Base-by-base conservation (phyloP, 2,797 vertebrate genomes). In the Nothura maculosa region DNA sequence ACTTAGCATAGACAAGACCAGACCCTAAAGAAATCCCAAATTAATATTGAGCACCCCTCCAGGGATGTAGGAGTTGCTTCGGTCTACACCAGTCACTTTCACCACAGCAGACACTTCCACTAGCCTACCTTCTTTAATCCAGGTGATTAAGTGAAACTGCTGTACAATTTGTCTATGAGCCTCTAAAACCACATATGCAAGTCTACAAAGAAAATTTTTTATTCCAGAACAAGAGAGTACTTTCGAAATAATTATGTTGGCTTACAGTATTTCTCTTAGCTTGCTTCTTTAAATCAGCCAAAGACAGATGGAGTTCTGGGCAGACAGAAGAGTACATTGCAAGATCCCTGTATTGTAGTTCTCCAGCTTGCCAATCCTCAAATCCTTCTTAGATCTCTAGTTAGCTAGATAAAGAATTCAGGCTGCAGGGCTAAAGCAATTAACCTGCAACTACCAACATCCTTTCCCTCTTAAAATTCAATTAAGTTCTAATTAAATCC, bases 401-500 rank as follows among this genome's bases (percentile, higher is more conserved):
- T 69, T 74, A 81, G 67, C 76, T 90, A 81, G 87, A 74, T 70
- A 75, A 92, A 79, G 66, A 95, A 92, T 74, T 92, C 64, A 70
- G 90, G 12, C 55, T 69, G 74, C 24, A 9, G 10, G 12, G 78
- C 66, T 86, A 77, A 92, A 85, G 66, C 70, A 86, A 95, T 90
- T 94, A 94, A 92, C 20, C 80, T 92, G 76, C 75, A 90, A 83
- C 68, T 68, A 81, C 30, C n/a, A 75, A 42, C 60, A 61, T 74
- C 72, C 40, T 81, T 82, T 92, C 87, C 87, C 68, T 77, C 76
- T 58, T 72, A 85, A 81, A 89, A 85, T 85, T 87, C 73, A 80
- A 80, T 91, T 92, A 95, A 32, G 32, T 82, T 94, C 79, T 73
- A 40, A 87, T 94, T 66, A 91, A 87, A 93, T 89, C 81, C 81